Evolutionary conservation across 2,888 invertebrate species (phyloP), one percentile per base, ranked within the genome.

Genomic region (Protophormia terraenovae): DNA sequence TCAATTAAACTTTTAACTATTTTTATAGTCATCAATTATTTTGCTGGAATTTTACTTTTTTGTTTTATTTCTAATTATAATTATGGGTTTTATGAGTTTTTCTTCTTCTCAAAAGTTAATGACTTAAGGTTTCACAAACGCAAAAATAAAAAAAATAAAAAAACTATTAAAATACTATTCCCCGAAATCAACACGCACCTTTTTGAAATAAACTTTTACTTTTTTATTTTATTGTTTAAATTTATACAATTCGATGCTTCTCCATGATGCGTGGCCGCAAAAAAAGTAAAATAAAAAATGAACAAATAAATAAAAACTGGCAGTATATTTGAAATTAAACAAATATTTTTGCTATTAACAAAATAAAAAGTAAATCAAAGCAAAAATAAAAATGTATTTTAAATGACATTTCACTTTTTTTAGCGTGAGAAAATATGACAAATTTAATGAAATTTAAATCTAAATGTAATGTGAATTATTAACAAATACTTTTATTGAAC

Each of bases 251-350:
- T 32, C 27, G 24, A 41, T 41, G 71, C 38, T 58, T 41, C 50
- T 60, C 32, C 29, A 71, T 64, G n/a, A 72, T 79, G 64, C 79
- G 71, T 79, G 53, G 53, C 55, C 45, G n/a, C 41, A 32, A 22
- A 58, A 71, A n/a, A n/a, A n/a, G n/a, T n/a, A n/a, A n/a, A 53
- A 47, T 5, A 50, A 71, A 50, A 29, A 14, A 10, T 50, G 3
- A 50, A 14, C 12, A 19, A 29, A 32, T 10, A 45, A 45, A 67
- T n/a, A 32, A 50, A 75, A 50, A 24, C 10, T n/a, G 5, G 29
- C 45, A 55, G 14, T 22, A 27, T 69, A n/a, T 53, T 50, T 27
- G 12, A 47, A 2, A n/a, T 60, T 7, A n/a, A 29, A 29, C 14
- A 67, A 19, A 67, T 72, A 22, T 47, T 45, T 16, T 3, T 60